phyloP scores from a whole-genome alignment of 2,888 invertebrate genomes.

The Hirtodrosophila trivittata region DNA sequence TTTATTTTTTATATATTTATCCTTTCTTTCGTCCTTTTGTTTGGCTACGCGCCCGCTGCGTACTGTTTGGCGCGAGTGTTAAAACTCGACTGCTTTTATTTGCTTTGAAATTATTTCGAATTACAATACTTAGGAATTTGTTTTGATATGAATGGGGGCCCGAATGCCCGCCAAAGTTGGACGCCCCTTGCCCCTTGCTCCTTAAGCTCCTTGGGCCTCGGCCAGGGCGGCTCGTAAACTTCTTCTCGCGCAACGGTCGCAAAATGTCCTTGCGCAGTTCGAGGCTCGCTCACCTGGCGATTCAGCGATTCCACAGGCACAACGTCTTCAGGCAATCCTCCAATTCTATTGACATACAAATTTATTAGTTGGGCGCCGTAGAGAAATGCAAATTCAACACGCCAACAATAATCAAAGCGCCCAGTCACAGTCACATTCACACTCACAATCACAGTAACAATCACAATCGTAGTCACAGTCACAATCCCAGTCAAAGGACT shows the following conservation, averaged over 20 bases:
- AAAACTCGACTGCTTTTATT: constrained; percentile 80
- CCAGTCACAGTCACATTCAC: not conserved
- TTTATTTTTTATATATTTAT: constrained; percentile 5
- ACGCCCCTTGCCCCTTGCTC: not conserved
- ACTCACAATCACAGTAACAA: not conserved
- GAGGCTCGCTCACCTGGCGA: constrained; percentile 49
- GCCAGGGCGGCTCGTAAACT: constrained; percentile 54
- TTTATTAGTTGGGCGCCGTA: constrained; percentile 74
- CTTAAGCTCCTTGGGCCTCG: constrained; percentile 1
- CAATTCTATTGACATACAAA: constrained; percentile 76
- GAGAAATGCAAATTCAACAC: constrained; percentile 75
- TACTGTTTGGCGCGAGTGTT: constrained; percentile 75
- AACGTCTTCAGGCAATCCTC: constrained; percentile 8
- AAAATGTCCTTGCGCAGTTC: constrained; percentile 83
- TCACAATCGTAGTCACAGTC: not conserved
- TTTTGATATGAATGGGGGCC: constrained; percentile 52
- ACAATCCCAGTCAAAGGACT: not conserved
- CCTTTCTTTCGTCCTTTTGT: constrained; percentile 1
- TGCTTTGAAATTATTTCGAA: constrained; percentile 78
- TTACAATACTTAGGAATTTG: constrained; percentile 82
- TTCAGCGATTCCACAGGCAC: constrained; percentile 26
- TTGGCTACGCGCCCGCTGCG: constrained; percentile 41
- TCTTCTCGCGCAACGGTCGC: constrained; percentile 32
- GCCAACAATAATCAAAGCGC: constrained; percentile 54
- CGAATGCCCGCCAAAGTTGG: constrained; percentile 12